Evolutionary conservation across 2,113 vertebrate species (phyloP), one percentile per base, ranked within the genome.

Genomic region (Actenoides lindsayi): DNA sequence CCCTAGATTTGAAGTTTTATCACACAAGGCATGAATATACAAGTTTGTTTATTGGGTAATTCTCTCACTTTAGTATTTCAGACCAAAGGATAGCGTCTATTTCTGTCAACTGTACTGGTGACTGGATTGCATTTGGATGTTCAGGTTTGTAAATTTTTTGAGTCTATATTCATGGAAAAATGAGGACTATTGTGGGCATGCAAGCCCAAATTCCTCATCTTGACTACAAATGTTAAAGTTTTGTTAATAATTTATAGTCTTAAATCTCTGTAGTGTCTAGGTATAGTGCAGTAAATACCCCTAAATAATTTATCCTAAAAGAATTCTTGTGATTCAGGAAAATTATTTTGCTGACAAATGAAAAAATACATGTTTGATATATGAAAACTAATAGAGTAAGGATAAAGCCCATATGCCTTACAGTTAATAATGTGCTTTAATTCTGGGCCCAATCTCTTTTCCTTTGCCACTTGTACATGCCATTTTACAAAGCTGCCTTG

Each of bases 81-180:
- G 99, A 99, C 63, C 99, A 99, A 97, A 98, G 98, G 77, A 98
- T 99, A 71, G 76, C 98, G 6, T 98, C 99, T 2, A 95, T 99
- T 73, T 93, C 98, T 30, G 87, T 99, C 89, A 99, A 99, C 95
- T 88, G 93, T 92, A 98, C 99, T 4, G 99, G 99, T 81, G 99
- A 99, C 98, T 99, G 99, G 99, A 99, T 99, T 25, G 98, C 99
- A 23, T 99, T 99, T 25, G 99, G 99, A 13, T 99, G 99, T 89
- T 99, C 99, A 94, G 98, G 99, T 99, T 89, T 24, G 97, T 97
- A 19, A 12, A 4, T 18, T 5, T 62, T 48, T 74, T 44, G 13
- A 5, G 9, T 78, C 6, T 54, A 4, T 67, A 8, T 85, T 82
- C 2, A 4, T 85, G 60, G 37, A 46, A 89, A 79, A 73, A 56